Evolutionary conservation across 2,888 invertebrate species (phyloP), one percentile per base, ranked within the genome.

Genomic region (Agrotis puta): DNA sequence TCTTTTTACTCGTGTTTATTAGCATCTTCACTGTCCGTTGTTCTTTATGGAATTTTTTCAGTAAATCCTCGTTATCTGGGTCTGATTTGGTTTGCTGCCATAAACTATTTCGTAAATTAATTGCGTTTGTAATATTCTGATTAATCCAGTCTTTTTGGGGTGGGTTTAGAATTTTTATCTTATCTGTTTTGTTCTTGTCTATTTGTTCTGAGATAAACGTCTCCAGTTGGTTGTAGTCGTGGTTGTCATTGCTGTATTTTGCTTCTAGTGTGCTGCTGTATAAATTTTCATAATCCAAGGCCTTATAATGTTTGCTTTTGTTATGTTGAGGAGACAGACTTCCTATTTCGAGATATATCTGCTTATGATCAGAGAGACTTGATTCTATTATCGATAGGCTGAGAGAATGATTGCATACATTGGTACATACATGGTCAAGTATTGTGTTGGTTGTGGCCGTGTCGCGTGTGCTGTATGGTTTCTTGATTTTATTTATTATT

Each of bases 301-400:
- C 61, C 13, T 61, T 61, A 27, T 48, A 61, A 48, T 61, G 24
- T 47, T 61, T 61, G 24, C 47, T 48, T 61, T 27, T 61, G 61
- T 61, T 61, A 5, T 61, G 61, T 47, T 61, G 61, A 48, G 61
- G 47, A 47, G 47, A 47, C 61, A 61, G 27, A 48, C 61, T 64
- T 51, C 51, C 63, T 63, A 39, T 20, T 9, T 56, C 33, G 5
- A 39, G 57, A 14, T 20, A 39, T 20, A 57, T 39, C 14, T 33
- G 56, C 14, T 63, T 63, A 51, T 51, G 63, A 4, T 62, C 63
- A 50, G 63, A 54, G 18, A 54, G 13, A 11, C 33, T 3, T 14
- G 57, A 39, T 13, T 57, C 57, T 2, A 57, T 39, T 57, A 57
- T 20, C 20, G 57, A 39, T 20, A 57, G 14, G 11, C 14, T 57